These are phyloP conservation scores for Toxotes lorentzi DNA, from an alignment of 2,797 vertebrate genomes.

Conservation along the genomic window DNA sequence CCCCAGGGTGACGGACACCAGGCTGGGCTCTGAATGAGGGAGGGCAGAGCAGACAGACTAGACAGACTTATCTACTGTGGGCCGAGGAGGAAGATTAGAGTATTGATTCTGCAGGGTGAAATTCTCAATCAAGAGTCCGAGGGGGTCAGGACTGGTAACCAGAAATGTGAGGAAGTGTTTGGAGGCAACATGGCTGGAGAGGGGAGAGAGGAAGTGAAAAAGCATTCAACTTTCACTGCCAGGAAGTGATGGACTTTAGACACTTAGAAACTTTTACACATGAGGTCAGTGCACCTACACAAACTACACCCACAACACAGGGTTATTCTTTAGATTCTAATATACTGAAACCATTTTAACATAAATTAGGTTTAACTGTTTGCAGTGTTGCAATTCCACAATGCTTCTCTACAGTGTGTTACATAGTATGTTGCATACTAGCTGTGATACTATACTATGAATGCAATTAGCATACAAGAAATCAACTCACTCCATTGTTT, in stretches of 20 bases:
- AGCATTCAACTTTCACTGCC: background rate
- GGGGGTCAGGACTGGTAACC: conserved; percentile 51
- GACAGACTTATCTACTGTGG: conserved; percentile 60
- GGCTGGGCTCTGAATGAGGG: conserved; percentile 17
- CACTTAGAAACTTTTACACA: background rate
- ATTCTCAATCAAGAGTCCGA: conserved; percentile 72
- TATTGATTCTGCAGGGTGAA: conserved; percentile 75
- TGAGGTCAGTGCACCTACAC: background rate
- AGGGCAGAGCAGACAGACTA: conserved; percentile 23
- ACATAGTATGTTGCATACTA: no score
- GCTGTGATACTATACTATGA: no score
- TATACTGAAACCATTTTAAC: background rate
- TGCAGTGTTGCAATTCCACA: no score
- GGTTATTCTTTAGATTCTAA: background rate
- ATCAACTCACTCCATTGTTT: no score
- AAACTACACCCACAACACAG: background rate
- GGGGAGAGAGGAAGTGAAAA: conserved; percentile 1
- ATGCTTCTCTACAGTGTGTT: no score
- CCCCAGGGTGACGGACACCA: conserved; percentile 33
- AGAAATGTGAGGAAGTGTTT: conserved; percentile 30
- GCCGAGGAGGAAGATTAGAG: conserved; percentile 76
- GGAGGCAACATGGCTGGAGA: conserved; percentile 22
- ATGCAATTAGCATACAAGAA: no score
- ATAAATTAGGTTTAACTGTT: background rate
- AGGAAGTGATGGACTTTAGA: conserved; percentile 5